Evolutionary conservation across 2,888 invertebrate genomes (phyloP).

Genomic region (Cordilura impudica): DNA sequence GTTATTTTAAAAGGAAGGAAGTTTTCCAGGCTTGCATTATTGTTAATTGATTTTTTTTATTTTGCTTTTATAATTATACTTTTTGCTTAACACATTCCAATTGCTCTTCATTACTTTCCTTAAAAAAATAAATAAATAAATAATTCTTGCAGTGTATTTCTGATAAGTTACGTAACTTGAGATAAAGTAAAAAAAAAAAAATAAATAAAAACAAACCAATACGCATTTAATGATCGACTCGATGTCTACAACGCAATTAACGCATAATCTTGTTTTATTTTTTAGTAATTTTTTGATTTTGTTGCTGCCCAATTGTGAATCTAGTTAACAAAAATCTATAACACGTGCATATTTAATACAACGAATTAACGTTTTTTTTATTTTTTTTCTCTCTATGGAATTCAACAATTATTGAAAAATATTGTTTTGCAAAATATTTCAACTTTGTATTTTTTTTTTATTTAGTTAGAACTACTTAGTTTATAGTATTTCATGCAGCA

Average conservation of each 20-base stretch:
- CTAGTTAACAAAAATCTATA: slow-evolving; percentile 33
- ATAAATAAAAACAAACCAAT: not conserved
- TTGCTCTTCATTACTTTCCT: too few relatives aligned
- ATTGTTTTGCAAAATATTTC: not conserved
- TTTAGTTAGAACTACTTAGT: not conserved
- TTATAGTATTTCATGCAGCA: not conserved
- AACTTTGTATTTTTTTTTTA: not conserved
- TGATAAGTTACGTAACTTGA: too few relatives aligned
- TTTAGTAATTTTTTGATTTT: not conserved
- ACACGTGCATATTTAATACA: slow-evolving; percentile 39
- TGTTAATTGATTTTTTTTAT: too few relatives aligned
- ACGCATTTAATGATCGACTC: slow-evolving; percentile 37
- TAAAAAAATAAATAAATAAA: too few relatives aligned
- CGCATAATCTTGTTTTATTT: slow-evolving; percentile 33
- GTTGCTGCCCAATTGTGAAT: not conserved
- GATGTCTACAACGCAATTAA: slow-evolving; percentile 53
- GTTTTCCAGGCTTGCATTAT: too few relatives aligned
- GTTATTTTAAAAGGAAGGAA: too few relatives aligned
- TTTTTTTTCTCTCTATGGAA: not conserved
- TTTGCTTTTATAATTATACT: too few relatives aligned
- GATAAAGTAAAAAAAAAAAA: not conserved
- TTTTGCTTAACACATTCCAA: too few relatives aligned
- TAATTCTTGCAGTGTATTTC: too few relatives aligned
- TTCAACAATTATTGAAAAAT: not conserved
- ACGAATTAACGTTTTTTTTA: not conserved